Evolutionary conservation across 1,140 invertebrate species (phyloP).

Genomic region (Drosophila guanche): DNA sequence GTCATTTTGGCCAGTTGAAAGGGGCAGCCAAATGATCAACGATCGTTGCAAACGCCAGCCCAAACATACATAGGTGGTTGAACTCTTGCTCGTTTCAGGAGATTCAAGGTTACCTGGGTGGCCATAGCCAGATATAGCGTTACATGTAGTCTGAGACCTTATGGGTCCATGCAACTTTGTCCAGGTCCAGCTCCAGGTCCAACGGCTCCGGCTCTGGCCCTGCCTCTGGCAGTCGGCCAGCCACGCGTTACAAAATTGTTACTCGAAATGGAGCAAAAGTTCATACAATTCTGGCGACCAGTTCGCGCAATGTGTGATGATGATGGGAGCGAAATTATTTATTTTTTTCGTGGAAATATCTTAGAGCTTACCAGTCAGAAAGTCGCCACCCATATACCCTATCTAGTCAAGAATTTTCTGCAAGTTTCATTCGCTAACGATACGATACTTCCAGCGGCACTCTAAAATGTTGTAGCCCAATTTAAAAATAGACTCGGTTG

Average conservation of each 20-base stretch:
- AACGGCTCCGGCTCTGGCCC: background rate
- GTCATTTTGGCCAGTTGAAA: conserved; percentile 34
- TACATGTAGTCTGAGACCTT: conserved; percentile 46
- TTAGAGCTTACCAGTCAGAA: no score
- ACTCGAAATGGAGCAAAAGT: conserved; percentile 77
- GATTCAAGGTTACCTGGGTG: conserved; percentile 64
- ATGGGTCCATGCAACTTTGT: background rate
- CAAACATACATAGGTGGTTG: conserved; percentile 49
- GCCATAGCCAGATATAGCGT: conserved; percentile 4
- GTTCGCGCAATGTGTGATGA: conserved; percentile 13
- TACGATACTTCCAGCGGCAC: background rate
- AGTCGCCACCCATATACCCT: conserved; percentile 8
- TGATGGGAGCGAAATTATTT: conserved; percentile 19
- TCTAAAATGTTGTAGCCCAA: background rate
- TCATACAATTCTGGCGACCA: conserved; percentile 59
- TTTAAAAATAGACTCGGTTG: conserved; percentile 31
- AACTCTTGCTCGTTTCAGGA: conserved; percentile 47
- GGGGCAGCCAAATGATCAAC: conserved; percentile 40
- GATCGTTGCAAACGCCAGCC: conserved; percentile 34
- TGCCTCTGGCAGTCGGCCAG: conserved; percentile 61
- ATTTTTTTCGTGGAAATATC: conserved; percentile 33
- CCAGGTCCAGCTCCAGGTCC: background rate
- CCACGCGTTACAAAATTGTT: conserved; percentile 28
- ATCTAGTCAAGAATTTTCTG: background rate
- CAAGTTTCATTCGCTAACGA: background rate